Conservation (phyloP, 1,140 invertebrate genomes). For the Gryon sp. region DNA sequence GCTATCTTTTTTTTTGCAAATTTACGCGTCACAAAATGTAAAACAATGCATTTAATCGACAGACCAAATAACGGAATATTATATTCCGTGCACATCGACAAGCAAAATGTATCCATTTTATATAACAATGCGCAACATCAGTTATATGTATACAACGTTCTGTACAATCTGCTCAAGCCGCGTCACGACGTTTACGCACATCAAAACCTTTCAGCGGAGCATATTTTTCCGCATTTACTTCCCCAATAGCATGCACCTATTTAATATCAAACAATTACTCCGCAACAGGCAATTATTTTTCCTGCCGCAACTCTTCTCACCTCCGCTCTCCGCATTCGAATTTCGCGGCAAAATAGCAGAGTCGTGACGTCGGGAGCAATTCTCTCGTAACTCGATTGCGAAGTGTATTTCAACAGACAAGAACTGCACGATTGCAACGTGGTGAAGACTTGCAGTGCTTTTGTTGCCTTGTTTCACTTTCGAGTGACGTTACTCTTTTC, state of each 20-base stretch:
- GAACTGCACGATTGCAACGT: constrained; percentile 48
- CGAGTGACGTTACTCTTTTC: constrained; percentile 39
- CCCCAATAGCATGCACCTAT: constrained; percentile 14
- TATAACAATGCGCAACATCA: constrained; percentile 29
- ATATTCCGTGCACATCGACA: constrained; percentile 17
- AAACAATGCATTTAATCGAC: constrained; percentile 7
- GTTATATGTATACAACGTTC: not conserved
- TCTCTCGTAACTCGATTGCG: constrained; percentile 59
- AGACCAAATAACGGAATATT: constrained; percentile 16
- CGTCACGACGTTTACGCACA: not conserved
- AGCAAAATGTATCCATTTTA: constrained; percentile 17
- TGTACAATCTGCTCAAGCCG: not conserved
- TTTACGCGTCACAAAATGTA: constrained; percentile 12
- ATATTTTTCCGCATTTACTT: not conserved
- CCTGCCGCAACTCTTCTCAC: constrained; percentile 24
- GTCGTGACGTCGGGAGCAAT: constrained; percentile 50
- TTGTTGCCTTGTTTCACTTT: constrained; percentile 60
- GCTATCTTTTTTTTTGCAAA: not conserved
- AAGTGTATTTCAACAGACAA: constrained; percentile 57
- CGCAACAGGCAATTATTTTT: constrained; percentile 57
- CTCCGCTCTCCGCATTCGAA: constrained; percentile 26
- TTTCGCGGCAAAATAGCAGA: constrained; percentile 53
- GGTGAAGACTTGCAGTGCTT: constrained; percentile 44
- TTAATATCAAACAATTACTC: constrained; percentile 57
- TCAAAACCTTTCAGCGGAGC: constrained; percentile 7